phyloP scores from a whole-genome alignment of 2,888 invertebrate species.

The Papilio elwesi region DNA sequence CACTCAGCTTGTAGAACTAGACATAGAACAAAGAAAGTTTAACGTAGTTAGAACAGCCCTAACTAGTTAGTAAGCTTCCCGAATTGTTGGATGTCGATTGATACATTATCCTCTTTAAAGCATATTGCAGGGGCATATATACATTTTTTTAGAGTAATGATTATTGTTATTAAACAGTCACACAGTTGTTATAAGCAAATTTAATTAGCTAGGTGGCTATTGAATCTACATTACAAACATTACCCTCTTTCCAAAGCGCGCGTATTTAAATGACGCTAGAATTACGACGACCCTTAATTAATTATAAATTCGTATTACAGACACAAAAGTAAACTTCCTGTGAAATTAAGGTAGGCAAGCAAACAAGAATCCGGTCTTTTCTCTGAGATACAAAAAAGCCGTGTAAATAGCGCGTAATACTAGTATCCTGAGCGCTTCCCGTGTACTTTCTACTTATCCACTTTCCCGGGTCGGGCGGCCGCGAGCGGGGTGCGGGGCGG shows the following conservation, averaged over 20 bases:
- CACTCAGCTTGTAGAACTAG: background rate
- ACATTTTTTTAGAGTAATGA: background rate
- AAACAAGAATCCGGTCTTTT: slow-evolving; percentile 48
- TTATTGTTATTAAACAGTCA: background rate
- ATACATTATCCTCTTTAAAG: no score
- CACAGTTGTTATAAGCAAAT: background rate
- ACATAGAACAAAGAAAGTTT: background rate
- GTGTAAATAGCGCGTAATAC: slow-evolving; percentile 64
- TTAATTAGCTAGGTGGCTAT: background rate
- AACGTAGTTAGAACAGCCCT: background rate
- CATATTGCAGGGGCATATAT: background rate
- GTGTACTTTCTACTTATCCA: slow-evolving; percentile 61
- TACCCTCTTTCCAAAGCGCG: slow-evolving; percentile 7
- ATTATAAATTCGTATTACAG: slow-evolving; percentile 38
- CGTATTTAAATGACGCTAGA: slow-evolving; percentile 21
- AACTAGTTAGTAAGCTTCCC: background rate
- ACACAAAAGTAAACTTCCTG: slow-evolving; percentile 36
- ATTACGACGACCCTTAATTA: slow-evolving; percentile 29
- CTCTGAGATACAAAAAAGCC: slow-evolving; percentile 52
- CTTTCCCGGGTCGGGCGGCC: slow-evolving; percentile 51
- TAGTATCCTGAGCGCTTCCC: slow-evolving; percentile 67
- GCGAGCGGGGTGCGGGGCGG: slow-evolving; percentile 64
- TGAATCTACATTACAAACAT: slow-evolving; percentile 7
- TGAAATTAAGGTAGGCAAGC: slow-evolving; percentile 43
- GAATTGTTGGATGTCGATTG: background rate